Evolutionary conservation across 2,888 invertebrate species (phyloP).

Genomic region (Tachina fera): DNA sequence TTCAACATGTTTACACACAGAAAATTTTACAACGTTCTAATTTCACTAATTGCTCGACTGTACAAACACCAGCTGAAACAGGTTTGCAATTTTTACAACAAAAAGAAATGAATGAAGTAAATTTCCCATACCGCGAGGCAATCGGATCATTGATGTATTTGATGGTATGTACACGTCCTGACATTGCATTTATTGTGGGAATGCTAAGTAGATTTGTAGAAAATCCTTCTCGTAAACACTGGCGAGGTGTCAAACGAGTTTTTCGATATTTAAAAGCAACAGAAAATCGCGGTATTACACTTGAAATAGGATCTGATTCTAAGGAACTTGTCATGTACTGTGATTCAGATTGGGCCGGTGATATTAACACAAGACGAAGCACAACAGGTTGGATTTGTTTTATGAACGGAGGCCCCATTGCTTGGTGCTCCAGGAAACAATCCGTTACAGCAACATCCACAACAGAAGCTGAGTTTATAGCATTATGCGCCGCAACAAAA

Average conservation of each 20-base stretch:
- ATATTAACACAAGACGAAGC: neutral
- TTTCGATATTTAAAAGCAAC: conserved; percentile 37
- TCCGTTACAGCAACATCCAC: conserved; percentile 44
- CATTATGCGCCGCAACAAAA: conserved; percentile 43
- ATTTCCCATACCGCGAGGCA: conserved; percentile 40
- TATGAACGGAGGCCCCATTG: conserved; percentile 19
- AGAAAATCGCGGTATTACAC: neutral
- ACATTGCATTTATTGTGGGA: conserved; percentile 41
- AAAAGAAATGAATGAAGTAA: neutral
- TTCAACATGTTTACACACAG: conserved; percentile 24
- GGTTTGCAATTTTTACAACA: conserved; percentile 18
- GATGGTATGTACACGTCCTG: conserved; percentile 33
- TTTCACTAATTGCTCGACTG: conserved; percentile 32
- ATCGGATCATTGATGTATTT: conserved; percentile 45
- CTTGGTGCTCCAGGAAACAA: conserved; percentile 28
- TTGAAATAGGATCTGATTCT: neutral
- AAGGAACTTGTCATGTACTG: conserved; percentile 30
- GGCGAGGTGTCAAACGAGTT: conserved; percentile 44
- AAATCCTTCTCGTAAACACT: conserved; percentile 25
- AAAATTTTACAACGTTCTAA: conserved; percentile 42
- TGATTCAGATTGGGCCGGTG: conserved; percentile 40
- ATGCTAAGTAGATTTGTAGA: conserved; percentile 49
- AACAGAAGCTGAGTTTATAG: conserved; percentile 34
- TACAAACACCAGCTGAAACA: conserved; percentile 29
- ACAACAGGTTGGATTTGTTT: conserved; percentile 23